Conservation (phyloP, 1,140 invertebrate species). For the Drosophila nikananu region DNA sequence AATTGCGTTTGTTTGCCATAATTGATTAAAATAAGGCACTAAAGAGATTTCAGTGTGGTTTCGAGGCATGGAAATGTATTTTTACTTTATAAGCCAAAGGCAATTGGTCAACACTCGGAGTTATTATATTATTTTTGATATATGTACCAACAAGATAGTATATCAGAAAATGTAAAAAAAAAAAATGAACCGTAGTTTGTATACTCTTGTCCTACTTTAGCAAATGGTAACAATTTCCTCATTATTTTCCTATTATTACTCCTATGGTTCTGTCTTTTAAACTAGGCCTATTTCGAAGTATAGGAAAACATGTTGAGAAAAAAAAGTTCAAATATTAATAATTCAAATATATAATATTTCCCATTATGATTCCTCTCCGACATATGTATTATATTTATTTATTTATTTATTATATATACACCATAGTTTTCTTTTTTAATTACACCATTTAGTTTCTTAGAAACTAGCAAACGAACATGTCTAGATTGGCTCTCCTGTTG, state of each 20-base stretch:
- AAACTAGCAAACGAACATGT: neutral
- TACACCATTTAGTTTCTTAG: neutral
- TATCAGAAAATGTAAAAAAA: too few relatives aligned
- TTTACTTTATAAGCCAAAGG: neutral
- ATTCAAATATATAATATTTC: too few relatives aligned
- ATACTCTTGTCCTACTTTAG: neutral
- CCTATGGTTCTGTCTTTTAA: neutral
- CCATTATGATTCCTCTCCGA: too few relatives aligned
- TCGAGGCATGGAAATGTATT: neutral
- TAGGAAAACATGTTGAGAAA: too few relatives aligned
- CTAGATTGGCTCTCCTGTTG: neutral
- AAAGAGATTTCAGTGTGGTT: neutral
- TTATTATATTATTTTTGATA: too few relatives aligned
- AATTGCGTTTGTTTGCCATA: constrained; percentile 8
- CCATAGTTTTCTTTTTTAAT: too few relatives aligned
- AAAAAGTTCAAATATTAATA: too few relatives aligned
- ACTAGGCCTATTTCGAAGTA: too few relatives aligned
- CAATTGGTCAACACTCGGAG: neutral
- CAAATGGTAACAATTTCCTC: neutral
- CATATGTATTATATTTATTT: too few relatives aligned
- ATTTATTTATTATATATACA: too few relatives aligned
- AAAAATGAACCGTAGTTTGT: too few relatives aligned
- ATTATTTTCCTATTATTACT: neutral
- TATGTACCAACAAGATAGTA: neutral
- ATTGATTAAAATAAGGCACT: constrained; percentile 11